Evolutionary conservation across 2,113 vertebrate species (phyloP).

Genomic region (Apistogramma diplotaenia): DNA sequence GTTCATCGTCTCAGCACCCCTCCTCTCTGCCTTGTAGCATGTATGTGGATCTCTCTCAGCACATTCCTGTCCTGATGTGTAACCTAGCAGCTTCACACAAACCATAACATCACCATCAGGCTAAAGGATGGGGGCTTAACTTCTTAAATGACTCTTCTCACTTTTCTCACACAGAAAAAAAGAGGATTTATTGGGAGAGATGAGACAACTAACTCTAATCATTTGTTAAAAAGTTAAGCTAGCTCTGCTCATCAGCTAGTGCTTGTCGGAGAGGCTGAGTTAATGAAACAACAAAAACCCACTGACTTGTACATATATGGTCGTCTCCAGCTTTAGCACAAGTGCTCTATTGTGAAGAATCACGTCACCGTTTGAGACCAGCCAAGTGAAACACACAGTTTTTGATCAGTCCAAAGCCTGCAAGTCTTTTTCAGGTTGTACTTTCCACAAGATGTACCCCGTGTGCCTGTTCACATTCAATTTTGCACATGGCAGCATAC

Average conservation of each 20-base stretch:
- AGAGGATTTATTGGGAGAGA: background rate
- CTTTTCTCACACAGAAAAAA: background rate
- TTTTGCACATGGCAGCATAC: background rate
- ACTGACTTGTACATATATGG: slow-evolving; percentile 45
- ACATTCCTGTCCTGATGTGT: slow-evolving; percentile 64
- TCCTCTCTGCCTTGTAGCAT: slow-evolving; percentile 50
- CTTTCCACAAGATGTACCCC: slow-evolving; percentile 22
- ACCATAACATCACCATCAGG: slow-evolving; percentile 38
- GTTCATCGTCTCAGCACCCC: background rate
- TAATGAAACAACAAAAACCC: slow-evolving; percentile 14
- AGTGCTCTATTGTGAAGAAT: slow-evolving; percentile 42
- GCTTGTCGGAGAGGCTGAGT: background rate
- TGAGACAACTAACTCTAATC: background rate
- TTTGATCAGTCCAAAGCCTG: slow-evolving; percentile 5
- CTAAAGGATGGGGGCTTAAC: background rate
- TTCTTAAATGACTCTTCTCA: background rate
- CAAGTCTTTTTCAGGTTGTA: slow-evolving; percentile 15
- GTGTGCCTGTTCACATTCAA: background rate
- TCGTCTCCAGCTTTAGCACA: slow-evolving; percentile 50
- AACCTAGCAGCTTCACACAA: slow-evolving; percentile 59
- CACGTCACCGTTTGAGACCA: slow-evolving; percentile 40
- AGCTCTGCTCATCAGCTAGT: background rate
- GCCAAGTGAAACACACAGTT: slow-evolving; percentile 44
- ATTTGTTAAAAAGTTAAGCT: background rate
- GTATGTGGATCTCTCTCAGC: slow-evolving; percentile 59